Conservation (phyloP, 2,888 invertebrate species). For the Erebia palarica region DNA sequence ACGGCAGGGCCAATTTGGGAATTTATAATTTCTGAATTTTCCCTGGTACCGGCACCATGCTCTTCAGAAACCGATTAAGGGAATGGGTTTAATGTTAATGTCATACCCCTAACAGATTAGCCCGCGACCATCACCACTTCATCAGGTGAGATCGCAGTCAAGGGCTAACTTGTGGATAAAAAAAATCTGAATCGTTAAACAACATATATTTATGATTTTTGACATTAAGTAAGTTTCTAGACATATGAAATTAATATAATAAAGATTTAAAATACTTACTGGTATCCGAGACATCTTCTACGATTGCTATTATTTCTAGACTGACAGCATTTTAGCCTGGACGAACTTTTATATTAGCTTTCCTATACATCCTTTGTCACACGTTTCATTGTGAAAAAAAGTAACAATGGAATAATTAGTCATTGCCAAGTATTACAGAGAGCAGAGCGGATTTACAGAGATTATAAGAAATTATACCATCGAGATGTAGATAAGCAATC, state of each 20-base stretch:
- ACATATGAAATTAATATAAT: neutral
- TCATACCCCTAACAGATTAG: no score
- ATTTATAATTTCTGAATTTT: no score
- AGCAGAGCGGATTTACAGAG: conserved; percentile 25
- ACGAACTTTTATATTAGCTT: conserved; percentile 29
- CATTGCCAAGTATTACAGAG: conserved; percentile 21
- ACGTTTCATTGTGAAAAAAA: conserved; percentile 27
- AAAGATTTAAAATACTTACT: conserved; percentile 17
- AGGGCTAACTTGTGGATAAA: no score
- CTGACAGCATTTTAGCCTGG: neutral
- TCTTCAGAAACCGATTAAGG: no score
- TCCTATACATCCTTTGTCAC: conserved; percentile 26
- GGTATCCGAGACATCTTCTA: conserved; percentile 29
- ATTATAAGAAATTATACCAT: conserved; percentile 29
- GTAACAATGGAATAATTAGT: conserved; percentile 36
- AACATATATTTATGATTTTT: no score
- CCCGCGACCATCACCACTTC: no score
- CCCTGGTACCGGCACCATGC: no score
- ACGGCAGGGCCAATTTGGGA: no score
- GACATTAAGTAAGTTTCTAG: no score
- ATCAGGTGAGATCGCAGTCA: no score
- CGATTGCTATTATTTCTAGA: conserved; percentile 9
- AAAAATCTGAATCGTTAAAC: no score
- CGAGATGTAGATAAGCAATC: neutral
- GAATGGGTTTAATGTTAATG: no score